Evolutionary conservation across 1,140 invertebrate genomes (phyloP), one percentile per base, ranked within the genome.

Genomic region (Leptonema lineaticorne): DNA sequence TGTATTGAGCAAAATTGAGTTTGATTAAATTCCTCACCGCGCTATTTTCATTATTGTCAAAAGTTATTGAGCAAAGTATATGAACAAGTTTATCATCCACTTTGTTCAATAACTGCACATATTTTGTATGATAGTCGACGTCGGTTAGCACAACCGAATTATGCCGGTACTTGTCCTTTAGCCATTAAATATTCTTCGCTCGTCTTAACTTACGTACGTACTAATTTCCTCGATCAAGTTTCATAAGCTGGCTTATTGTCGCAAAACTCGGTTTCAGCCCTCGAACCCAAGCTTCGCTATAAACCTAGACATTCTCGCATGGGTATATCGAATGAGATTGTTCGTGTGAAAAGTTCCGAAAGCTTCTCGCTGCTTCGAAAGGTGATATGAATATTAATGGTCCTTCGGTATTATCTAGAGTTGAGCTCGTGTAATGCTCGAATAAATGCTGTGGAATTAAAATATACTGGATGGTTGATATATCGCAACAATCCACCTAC

Each of bases 361-460:
- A 69, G 70, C 67, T 69, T 53, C 57, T 59, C 50, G 20, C 50
- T 59, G 60, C 68, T 67, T 28, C 26, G 50, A 69, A 69, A 73
- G 71, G 71, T 73, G 71, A 70, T 73, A 70, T 73, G 71, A 73
- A 73, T 73, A 73, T 70, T 73, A 73, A 73, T 70, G 71, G 24
- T 14, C 24, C 45, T 1, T 18, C 53, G 64, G 63, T 67, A 63
- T 69, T 72, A 69, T 73, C 71, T 72, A 58, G 11, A 4, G 24
- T 24, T 53, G 37, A 41, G 37, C 37, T 41, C 37, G 37, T 41
- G 37, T 41, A 53, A 53, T 53, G 50, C 50, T 22, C 50, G 50
- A 53, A 53, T 53, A 53, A 53, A 53, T 53, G 50, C 50, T n/a
- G n/a, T 22, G 9, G 50, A 53, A 53, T 53, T 53, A 53, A 53